Evolutionary conservation across 2,797 vertebrate species (phyloP).

Genomic region (Crenuchus spilurus): DNA sequence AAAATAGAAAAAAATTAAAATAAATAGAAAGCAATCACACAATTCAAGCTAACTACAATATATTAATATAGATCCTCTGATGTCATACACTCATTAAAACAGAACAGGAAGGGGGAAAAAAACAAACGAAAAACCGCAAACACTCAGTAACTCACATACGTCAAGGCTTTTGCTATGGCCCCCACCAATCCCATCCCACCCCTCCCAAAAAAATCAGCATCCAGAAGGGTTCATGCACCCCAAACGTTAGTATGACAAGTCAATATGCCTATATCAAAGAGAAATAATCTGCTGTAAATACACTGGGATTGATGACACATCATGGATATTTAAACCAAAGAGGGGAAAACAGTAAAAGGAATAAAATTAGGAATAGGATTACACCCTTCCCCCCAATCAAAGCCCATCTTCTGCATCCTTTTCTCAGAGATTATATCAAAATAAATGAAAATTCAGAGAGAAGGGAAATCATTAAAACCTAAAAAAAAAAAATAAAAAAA

Average conservation of each 20-base stretch:
- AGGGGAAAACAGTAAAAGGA: constrained; percentile 36
- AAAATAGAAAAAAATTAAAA: constrained; percentile 64
- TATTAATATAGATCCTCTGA: constrained; percentile 90
- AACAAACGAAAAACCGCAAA: constrained; percentile 55
- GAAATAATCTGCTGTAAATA: constrained; percentile 69
- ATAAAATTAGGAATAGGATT: constrained; percentile 35
- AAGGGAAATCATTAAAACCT: constrained; percentile 59
- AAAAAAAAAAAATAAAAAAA: constrained; percentile 59
- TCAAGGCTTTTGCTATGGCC: constrained; percentile 64
- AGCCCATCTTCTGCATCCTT: constrained; percentile 56
- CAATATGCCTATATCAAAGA: constrained; percentile 72
- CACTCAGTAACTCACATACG: constrained; percentile 74
- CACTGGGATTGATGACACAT: constrained; percentile 62
- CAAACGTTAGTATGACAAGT: constrained; percentile 74
- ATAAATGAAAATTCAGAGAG: constrained; percentile 65
- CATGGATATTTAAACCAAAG: constrained; percentile 55
- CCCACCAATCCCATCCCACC: constrained; percentile 46
- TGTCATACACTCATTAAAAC: constrained; percentile 83
- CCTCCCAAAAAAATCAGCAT: constrained; percentile 47
- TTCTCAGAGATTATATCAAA: constrained; percentile 67
- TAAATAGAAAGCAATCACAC: constrained; percentile 86
- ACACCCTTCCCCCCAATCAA: neutral
- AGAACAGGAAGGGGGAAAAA: constrained; percentile 50
- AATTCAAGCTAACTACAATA: constrained; percentile 89
- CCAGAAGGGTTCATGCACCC: constrained; percentile 74